These are phyloP conservation scores for Geotrupes spiniger DNA, from an alignment of 2,888 invertebrate species.

Conservation along the genomic window DNA sequence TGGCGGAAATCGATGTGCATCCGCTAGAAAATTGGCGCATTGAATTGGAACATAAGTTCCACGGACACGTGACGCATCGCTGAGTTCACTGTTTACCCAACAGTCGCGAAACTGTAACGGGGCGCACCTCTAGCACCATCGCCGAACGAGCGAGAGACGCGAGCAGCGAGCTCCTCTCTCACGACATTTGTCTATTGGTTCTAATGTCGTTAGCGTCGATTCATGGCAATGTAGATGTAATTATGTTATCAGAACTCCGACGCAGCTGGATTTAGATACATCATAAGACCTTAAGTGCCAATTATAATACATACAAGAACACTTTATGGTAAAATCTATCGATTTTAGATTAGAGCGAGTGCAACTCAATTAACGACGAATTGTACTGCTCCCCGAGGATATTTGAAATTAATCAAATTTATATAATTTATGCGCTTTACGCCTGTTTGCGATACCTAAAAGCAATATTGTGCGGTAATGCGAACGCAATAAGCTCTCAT, in stretches of 20 bases:
- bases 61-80: slow-evolving; percentile 26
- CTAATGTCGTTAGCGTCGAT: slow-evolving; percentile 34
- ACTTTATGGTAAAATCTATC: slow-evolving; percentile 12
- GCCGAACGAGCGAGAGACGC: slow-evolving; percentile 18
- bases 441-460: too few species aligned
- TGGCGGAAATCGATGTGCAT: too few species aligned
- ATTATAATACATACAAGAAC: slow-evolving; percentile 25
- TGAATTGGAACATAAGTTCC: too few species aligned
- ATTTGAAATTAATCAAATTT: neutral
- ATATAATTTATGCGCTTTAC: too few species aligned
- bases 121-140: slow-evolving; percentile 15
- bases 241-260: slow-evolving; percentile 35
- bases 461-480: too few species aligned
- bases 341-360: slow-evolving; percentile 15
- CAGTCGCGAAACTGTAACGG: slow-evolving; percentile 11
- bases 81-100: slow-evolving; percentile 18
- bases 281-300: slow-evolving; percentile 31
- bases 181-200: slow-evolving; percentile 37
- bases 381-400: neutral
- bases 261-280: slow-evolving; percentile 34
- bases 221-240: slow-evolving; percentile 31
- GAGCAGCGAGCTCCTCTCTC: slow-evolving; percentile 7
- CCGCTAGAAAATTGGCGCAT: too few species aligned
- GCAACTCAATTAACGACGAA: slow-evolving; percentile 3
- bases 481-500: too few species aligned